phyloP scores from a whole-genome alignment of 2,797 vertebrate species.

The Aeoliscus strigatus region DNA sequence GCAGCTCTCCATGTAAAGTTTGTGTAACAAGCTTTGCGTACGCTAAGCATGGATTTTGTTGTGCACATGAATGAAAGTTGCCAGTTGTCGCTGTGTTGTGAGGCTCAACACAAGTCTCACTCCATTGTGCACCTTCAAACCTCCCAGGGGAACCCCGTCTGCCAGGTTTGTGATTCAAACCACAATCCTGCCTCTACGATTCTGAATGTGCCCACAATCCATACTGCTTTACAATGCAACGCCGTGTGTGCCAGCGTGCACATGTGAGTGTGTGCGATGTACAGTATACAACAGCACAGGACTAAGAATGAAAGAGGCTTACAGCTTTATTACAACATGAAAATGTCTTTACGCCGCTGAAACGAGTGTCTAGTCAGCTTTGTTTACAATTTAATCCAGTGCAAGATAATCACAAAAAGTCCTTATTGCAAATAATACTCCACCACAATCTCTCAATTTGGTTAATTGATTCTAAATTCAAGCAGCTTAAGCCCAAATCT shows the following conservation, averaged over 20 bases:
- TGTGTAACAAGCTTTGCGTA: conserved; percentile 9
- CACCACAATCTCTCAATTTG: conserved; percentile 42
- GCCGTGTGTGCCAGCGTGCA: conserved; percentile 2
- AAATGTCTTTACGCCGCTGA: conserved; percentile 23
- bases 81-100: conserved; percentile 16
- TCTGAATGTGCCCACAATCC: conserved; percentile 4
- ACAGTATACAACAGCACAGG: conserved; percentile 10
- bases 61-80: conserved; percentile 35
- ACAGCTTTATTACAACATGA: conserved; percentile 20
- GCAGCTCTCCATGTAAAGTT: conserved; percentile 8
- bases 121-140: conserved; percentile 5
- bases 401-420: conserved; percentile 41
- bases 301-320: conserved; percentile 19
- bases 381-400: conserved; percentile 27
- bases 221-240: conserved; percentile 1
- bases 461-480: conserved; percentile 60
- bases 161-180: conserved; percentile 13
- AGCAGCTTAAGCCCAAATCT: conserved; percentile 53
- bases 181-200: conserved; percentile 4
- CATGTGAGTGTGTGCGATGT: conserved; percentile 11
- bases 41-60: conserved; percentile 19
- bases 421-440: conserved; percentile 32
- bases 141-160: neutral
- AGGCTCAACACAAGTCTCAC: conserved; percentile 30
- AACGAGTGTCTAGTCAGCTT: conserved; percentile 31